A percentile compares a stretch with the other conserved stretches of the same genome.
Conservation (phyloP, 2,888 invertebrate species). For the Dolichopus griseipennis region DNA sequence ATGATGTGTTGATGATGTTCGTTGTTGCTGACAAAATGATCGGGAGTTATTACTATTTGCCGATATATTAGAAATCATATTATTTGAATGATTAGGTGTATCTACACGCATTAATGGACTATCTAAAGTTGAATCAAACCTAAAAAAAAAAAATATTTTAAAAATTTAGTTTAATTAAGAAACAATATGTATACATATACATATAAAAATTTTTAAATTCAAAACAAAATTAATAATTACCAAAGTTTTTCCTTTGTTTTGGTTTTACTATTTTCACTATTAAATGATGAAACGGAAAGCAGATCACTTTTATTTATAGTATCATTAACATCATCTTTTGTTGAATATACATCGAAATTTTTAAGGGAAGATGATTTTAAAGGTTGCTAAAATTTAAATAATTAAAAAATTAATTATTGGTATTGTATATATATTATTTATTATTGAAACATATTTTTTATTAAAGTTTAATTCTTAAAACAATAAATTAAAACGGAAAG, state of each 20-base stretch:
- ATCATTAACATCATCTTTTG: constrained; percentile 26
- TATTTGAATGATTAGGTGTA: constrained; percentile 11
- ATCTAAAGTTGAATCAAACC: constrained; percentile 41
- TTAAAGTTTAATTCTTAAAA: no score
- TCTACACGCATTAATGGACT: constrained; percentile 32
- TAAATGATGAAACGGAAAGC: constrained; percentile 36
- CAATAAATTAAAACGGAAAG: no score
- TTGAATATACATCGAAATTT: constrained; percentile 24
- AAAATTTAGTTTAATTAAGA: no score
- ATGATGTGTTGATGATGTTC: constrained; percentile 14
- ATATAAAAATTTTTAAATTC: no score
- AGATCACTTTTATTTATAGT: constrained; percentile 29
- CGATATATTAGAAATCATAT: constrained; percentile 11
- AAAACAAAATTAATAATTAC: constrained; percentile 24
- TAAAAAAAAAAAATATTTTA: constrained; percentile 15
- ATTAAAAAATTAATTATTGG: no score
- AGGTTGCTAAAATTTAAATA: constrained; percentile 13
- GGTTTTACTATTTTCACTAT: constrained; percentile 35
- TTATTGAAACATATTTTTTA: no score
- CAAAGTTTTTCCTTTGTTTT: constrained; percentile 39
- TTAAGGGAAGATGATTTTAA: constrained; percentile 25
- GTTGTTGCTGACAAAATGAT: constrained; percentile 16
- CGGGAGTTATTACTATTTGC: constrained; percentile 14
- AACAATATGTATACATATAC: neutral
- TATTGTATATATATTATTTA: no score